Base-by-base conservation (phyloP, 2,888 invertebrate genomes). In the Pollenia labialis region DNA sequence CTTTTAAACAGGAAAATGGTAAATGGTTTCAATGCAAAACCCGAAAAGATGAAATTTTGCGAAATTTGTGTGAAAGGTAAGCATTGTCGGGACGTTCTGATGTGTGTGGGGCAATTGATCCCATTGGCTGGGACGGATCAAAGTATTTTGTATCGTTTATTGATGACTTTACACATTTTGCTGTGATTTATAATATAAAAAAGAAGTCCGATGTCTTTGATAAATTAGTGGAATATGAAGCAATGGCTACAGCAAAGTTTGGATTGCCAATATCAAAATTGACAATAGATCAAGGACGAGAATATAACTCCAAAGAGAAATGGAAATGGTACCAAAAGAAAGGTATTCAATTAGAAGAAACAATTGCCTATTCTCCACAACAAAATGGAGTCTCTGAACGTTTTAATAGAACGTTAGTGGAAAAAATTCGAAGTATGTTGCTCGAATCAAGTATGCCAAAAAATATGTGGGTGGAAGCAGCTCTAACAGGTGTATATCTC, bases 331-430 rank as follows among this genome's bases (percentile, higher is more conserved):
- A 32, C n/a, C 14, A n/a, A 54, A 58, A 71, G 18, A 76, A 90
- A 81, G 91, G 90, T 0, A 92, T 91, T 44, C 52, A 87, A 44
- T 42, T 80, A 8, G 56, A 11, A 69, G 88, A 89, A 58, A 79
- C 81, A 14, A 88, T 81, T 9, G 71, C 81, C 1, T 85, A 87
- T 48, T 75, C 54, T 18, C 42, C 80, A 8, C 74, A 85, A 48
- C 84, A 84, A 56, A 85, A 82, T 46, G 85, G 81, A 1, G 56
- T 81, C 1, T 23, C 80, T 42, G 66, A 87, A 48, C n/a, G 80
- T 11, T 72, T 64, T 46, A 81, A 64, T 12, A 60, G 79, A 42
- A 72, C 80, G 2, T 52, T 80, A n/a, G 40, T 72, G 1, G 64
- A 56, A 56, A 64, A 66, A 10, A 56, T 56, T 1, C 23, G 88